phyloP scores from a whole-genome alignment of 2,113 vertebrate genomes.

The Erythrocercus mccallii region DNA sequence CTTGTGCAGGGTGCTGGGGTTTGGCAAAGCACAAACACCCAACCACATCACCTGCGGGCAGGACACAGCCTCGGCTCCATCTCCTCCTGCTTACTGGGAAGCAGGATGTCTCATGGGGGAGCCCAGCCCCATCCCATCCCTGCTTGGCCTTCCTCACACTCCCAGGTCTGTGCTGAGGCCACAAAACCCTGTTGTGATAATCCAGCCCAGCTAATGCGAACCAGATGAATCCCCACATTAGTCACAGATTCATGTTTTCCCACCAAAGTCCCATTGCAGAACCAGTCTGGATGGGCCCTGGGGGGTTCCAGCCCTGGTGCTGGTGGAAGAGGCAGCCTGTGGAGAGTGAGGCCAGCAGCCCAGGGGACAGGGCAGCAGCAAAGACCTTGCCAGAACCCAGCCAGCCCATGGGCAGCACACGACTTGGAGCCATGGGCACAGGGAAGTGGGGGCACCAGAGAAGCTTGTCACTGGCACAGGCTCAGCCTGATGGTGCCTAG shows the following conservation, averaged over 20 bases:
- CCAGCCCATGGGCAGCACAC: not conserved
- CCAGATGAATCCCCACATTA: conserved; percentile 22
- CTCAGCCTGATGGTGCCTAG: fast-evolving
- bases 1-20: not conserved
- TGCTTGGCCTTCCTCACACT: not conserved
- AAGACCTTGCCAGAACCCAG: fast-evolving
- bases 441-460: not conserved
- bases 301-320: not conserved
- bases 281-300: not conserved
- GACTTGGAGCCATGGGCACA: fast-evolving
- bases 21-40: not conserved
- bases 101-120: not conserved
- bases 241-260: conserved; percentile 6
- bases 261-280: not conserved
- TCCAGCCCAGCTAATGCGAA: not conserved
- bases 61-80: not conserved
- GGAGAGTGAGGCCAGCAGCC: not conserved
- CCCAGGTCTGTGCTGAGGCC: not conserved
- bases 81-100: not conserved
- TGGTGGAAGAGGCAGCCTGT: not conserved
- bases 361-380: not conserved
- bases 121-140: not conserved
- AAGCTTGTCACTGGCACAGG: not conserved
- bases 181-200: not conserved
- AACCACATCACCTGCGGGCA: fast-evolving